A percentile compares a stretch with the other conserved stretches of the same genome.
Evolutionary conservation across 1,140 invertebrate species (phyloP).

Genomic region (Heliconius hewitsoni): DNA sequence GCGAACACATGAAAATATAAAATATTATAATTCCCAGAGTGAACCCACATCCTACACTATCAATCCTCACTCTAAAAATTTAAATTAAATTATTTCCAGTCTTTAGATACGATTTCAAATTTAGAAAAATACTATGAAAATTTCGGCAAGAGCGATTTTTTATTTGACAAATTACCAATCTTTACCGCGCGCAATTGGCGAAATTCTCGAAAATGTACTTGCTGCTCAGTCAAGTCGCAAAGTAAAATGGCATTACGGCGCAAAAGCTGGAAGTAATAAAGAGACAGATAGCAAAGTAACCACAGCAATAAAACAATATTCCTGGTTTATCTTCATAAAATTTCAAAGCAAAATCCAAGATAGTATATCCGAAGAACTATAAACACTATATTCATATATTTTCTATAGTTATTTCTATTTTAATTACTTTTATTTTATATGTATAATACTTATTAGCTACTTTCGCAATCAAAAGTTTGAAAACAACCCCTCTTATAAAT

Average conservation of each 20-base stretch:
- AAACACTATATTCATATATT: background rate
- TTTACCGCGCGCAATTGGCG: background rate
- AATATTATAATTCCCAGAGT: too few species aligned
- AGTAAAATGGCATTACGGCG: conserved; percentile 2
- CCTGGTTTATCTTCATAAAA: background rate
- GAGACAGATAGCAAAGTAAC: background rate
- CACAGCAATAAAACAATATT: background rate
- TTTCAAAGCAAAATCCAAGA: background rate
- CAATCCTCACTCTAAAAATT: too few species aligned
- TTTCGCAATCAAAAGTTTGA: conserved; percentile 1
- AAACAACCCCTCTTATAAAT: conserved; percentile 21
- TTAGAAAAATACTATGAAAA: background rate
- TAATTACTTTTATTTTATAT: background rate
- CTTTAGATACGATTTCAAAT: background rate
- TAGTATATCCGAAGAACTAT: background rate
- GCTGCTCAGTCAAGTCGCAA: background rate
- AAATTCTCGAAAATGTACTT: background rate
- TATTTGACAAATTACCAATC: background rate
- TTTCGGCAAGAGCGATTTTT: background rate
- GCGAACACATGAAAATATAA: too few species aligned
- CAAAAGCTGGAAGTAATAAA: background rate
- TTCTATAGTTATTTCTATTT: background rate
- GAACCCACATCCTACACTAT: too few species aligned
- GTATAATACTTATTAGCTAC: background rate
- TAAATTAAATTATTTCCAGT: background rate